Conservation (phyloP, 92 coral and sea anemone species). For the Hydrozoanthus gracilis region DNA sequence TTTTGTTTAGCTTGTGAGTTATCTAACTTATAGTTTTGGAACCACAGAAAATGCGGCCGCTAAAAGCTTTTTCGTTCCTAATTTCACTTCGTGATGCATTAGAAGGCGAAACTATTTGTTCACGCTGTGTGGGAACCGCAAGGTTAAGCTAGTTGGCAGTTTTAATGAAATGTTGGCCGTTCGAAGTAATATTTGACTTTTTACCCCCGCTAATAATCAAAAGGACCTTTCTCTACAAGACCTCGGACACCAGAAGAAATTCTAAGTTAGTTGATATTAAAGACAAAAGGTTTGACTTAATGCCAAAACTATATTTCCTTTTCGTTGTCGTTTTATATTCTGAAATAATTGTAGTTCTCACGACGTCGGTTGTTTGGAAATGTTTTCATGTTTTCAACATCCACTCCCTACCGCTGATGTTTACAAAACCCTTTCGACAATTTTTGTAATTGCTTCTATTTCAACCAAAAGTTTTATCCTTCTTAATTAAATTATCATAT, state of each 20-base stretch:
- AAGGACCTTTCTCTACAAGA: slow-evolving; percentile 25
- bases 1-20: not conserved
- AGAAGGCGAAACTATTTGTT: slow-evolving; percentile 50
- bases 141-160: slow-evolving; percentile 72
- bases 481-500: slow-evolving; percentile 54
- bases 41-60: not conserved
- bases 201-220: slow-evolving; percentile 48
- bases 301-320: not conserved
- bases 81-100: slow-evolving; percentile 35
- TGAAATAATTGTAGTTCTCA: not conserved
- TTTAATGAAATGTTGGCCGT: slow-evolving; percentile 75
- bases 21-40: not conserved
- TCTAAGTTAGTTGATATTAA: not conserved
- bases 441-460: slow-evolving; percentile 48
- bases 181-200: slow-evolving; percentile 61
- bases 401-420: slow-evolving; percentile 29
- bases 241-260: not conserved
- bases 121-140: slow-evolving; percentile 60
- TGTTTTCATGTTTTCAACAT: not conserved
- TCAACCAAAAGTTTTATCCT: slow-evolving; percentile 18
- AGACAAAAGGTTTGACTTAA: not conserved
- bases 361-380: not conserved
- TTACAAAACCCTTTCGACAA: slow-evolving; percentile 20
- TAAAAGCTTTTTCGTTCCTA: slow-evolving; percentile 14
- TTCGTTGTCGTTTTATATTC: not conserved